Base-by-base conservation (phyloP, 1,140 invertebrate genomes). In the Drosophila dunni region DNA sequence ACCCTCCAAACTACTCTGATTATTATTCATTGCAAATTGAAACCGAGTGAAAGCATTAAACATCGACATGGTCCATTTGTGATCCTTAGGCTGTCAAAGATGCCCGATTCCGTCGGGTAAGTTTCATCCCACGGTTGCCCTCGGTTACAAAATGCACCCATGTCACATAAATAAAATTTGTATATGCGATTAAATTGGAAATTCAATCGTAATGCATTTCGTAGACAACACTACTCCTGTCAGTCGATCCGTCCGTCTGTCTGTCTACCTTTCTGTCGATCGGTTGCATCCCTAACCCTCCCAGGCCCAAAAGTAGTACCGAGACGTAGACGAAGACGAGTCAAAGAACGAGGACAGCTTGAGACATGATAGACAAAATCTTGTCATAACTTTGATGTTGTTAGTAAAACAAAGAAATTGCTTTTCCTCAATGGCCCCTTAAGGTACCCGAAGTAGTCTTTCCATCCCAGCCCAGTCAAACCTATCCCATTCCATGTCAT, bases 311-410 rank as follows among this genome's bases (percentile, higher is more conserved):
- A n/a, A n/a, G n/a, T n/a, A n/a, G n/a, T n/a, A n/a, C n/a, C 50
- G 68, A 34, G 33, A 44, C 40, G n/a, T 38, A 50, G 46, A 13
- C 40, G 34, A 51, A 57, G 48, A 57, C 7, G 53, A 58, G 56
- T 63, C 34, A 29, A 57, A 44, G 66, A 44, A 56, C 67, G 72
- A 53, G 79, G 38, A 74, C 63, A 77, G 57, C 68, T 67, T 67
- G 69, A 66, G 69, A 33, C 40, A 48, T 90, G 86, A 86, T 90
- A 90, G 86, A 90, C 86, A 90, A 90, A 90, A 90, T 90, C 88
- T 83, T 90, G 88, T 90, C 88, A 90, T 90, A 90, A 90, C 88
- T 90, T 90, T 90, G 88, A 90, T 90, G 86, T 88, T 89, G 66
- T 89, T 78, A 84, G 85, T 90, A 89, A 89, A 89, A 89, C 84